These are phyloP conservation scores for Dione juno DNA, from an alignment of 2,888 invertebrate species.

Conservation along the genomic window DNA sequence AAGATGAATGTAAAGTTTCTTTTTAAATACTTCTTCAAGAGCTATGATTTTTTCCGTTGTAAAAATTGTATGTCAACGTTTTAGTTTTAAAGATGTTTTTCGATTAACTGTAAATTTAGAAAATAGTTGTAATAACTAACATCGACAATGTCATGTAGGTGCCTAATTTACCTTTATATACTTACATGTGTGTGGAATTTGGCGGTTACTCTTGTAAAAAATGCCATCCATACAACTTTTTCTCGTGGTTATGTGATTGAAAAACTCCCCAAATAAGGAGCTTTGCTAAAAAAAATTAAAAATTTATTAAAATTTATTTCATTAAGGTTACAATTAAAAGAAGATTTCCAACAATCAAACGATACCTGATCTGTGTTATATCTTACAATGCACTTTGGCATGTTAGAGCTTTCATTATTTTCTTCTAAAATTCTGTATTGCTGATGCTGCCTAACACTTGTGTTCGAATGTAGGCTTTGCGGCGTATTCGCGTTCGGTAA, in stretches of 20 bases:
- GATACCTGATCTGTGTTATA: constrained; percentile 8
- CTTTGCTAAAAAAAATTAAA: background rate
- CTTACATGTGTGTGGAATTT: constrained; percentile 3
- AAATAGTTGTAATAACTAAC: background rate
- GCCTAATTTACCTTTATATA: background rate
- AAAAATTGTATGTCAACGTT: constrained; percentile 89
- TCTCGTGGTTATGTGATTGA: background rate
- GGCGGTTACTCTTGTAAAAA: background rate
- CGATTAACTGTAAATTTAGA: constrained; percentile 30
- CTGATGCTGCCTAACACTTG: background rate
- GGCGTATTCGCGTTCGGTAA: background rate
- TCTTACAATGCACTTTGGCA: background rate
- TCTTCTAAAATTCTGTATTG: too few relatives aligned
- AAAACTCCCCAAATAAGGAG: background rate
- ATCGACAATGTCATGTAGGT: too few relatives aligned
- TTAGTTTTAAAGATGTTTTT: constrained; percentile 59
- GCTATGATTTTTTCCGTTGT: constrained; percentile 88
- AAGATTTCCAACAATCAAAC: too few relatives aligned
- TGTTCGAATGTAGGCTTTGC: background rate
- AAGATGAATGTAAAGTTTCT: constrained; percentile 87
- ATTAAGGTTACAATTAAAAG: background rate
- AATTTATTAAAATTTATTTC: background rate
- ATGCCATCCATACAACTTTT: background rate
- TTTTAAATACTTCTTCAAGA: constrained; percentile 87
- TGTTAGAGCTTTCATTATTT: background rate